Evolutionary conservation across 2,888 invertebrate species (phyloP).

Genomic region (Lypha dubia): DNA sequence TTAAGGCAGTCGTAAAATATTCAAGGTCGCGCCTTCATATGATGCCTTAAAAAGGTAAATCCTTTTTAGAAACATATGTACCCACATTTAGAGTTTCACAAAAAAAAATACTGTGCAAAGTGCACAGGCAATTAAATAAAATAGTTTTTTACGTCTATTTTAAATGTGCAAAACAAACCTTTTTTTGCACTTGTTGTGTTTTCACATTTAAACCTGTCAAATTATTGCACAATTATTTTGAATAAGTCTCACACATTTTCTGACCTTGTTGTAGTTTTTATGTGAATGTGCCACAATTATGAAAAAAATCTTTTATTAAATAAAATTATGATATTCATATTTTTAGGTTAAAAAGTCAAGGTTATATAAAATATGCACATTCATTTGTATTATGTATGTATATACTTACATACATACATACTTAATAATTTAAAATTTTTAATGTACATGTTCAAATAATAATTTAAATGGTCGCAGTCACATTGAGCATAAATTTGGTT

Average conservation of each 20-base stretch:
- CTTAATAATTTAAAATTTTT: conserved; percentile 45
- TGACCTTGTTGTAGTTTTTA: conserved; percentile 61
- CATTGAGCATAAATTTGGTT: background rate
- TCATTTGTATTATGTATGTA: conserved; percentile 18
- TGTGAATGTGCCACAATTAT: conserved; percentile 7
- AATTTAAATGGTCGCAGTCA: background rate
- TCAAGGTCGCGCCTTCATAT: conserved; percentile 56
- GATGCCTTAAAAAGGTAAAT: conserved; percentile 53
- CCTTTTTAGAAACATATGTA: conserved; percentile 10
- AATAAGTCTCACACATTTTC: conserved; percentile 11
- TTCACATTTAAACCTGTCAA: conserved; percentile 1
- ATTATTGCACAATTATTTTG: conserved; percentile 28
- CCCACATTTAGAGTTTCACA: conserved; percentile 2
- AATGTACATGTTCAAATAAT: conserved; percentile 30
- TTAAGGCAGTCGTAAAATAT: conserved; percentile 16
- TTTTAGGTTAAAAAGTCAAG: conserved; percentile 60
- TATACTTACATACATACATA: too few relatives aligned
- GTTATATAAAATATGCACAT: conserved; percentile 10
- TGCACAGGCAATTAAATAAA: conserved; percentile 26
- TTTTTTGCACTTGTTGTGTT: conserved; percentile 50
- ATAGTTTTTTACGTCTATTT: conserved; percentile 15
- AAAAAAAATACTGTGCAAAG: conserved; percentile 49
- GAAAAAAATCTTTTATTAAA: conserved; percentile 11
- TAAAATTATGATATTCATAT: conserved; percentile 57
- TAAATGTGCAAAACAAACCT: conserved; percentile 36